A percentile compares a stretch with the other conserved stretches of the same genome.
These are phyloP conservation scores for Ormyrus nitidulus DNA, from an alignment of 2,888 invertebrate genomes.

Conservation along the genomic window DNA sequence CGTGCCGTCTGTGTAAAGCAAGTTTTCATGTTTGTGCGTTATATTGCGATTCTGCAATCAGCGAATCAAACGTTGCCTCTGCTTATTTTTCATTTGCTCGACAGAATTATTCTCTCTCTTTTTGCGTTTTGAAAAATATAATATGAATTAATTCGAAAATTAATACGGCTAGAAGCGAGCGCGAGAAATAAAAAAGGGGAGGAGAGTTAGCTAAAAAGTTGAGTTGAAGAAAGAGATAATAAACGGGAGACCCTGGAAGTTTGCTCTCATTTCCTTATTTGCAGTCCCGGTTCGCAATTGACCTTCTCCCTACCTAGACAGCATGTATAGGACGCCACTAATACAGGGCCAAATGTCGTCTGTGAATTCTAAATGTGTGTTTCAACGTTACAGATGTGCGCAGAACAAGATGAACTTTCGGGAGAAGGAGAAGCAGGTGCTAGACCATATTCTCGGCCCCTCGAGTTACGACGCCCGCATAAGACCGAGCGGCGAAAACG, in stretches of 20 bases:
- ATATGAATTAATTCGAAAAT: slow-evolving; percentile 37
- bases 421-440: slow-evolving; percentile 94
- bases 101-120: not conserved
- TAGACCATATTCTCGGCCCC: slow-evolving; percentile 94
- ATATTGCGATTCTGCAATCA: no score
- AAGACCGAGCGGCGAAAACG: slow-evolving; percentile 94
- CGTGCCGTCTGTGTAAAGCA: not conserved
- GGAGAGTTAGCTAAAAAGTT: slow-evolving; percentile 49
- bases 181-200: slow-evolving; percentile 13
- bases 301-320: slow-evolving; percentile 36
- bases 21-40: not conserved
- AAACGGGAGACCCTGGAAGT: slow-evolving; percentile 42
- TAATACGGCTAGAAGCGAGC: slow-evolving; percentile 37
- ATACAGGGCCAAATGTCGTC: no score
- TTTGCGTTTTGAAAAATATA: not conserved
- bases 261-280: slow-evolving; percentile 57
- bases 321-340: no score
- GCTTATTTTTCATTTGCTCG: no score
- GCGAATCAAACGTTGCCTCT: no score
- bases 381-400: slow-evolving; percentile 80
- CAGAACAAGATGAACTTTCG: slow-evolving; percentile 93
- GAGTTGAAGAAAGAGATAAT: slow-evolving; percentile 52
- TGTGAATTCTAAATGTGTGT: not conserved
- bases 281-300: slow-evolving; percentile 51
- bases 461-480: slow-evolving; percentile 95